phyloP scores from a whole-genome alignment of 2,113 vertebrate species.

The Phoenicopterus ruber region DNA sequence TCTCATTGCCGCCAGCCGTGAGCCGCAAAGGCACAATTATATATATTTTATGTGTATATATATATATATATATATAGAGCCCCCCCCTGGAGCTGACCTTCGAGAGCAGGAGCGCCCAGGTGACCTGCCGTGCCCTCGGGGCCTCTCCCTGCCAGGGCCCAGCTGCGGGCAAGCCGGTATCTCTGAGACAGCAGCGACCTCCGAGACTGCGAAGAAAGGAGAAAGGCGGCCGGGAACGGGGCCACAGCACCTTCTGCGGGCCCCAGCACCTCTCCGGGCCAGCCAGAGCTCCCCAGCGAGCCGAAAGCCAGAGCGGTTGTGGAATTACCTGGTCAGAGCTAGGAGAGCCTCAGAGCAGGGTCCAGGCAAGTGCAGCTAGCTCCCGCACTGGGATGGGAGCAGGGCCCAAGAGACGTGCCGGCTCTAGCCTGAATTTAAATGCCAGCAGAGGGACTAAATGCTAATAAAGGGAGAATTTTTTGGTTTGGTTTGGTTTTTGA shows the following conservation, averaged over 20 bases:
- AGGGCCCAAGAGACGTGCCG: fast-evolving
- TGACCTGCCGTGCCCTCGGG: too few species aligned
- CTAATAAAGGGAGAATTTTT: neutral
- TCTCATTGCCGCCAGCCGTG: neutral
- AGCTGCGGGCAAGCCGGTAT: fast-evolving
- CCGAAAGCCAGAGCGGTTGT: neutral
- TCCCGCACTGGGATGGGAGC: neutral
- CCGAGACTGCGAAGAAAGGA: fast-evolving
- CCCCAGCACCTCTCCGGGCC: neutral
- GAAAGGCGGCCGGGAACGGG: neutral
- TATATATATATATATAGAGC: neutral
- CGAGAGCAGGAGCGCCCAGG: fast-evolving
- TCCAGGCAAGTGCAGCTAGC: neutral
- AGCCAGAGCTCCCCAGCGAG: neutral
- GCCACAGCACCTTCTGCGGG: neutral
- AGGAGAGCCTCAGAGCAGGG: too few species aligned
- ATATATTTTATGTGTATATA: fast-evolving
- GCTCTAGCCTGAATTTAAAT: neutral
- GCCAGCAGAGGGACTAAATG: neutral
- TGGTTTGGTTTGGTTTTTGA: neutral
- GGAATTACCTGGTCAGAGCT: fast-evolving
- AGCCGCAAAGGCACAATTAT: fast-evolving
- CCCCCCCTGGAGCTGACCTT: neutral
- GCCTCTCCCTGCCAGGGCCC: too few species aligned
- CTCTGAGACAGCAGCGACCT: too few species aligned